Percentiles rank a stretch among this genome's conserved stretches.
Evolutionary conservation across 2,888 invertebrate genomes (phyloP).

Genomic region (Drosophila sordidapex): DNA sequence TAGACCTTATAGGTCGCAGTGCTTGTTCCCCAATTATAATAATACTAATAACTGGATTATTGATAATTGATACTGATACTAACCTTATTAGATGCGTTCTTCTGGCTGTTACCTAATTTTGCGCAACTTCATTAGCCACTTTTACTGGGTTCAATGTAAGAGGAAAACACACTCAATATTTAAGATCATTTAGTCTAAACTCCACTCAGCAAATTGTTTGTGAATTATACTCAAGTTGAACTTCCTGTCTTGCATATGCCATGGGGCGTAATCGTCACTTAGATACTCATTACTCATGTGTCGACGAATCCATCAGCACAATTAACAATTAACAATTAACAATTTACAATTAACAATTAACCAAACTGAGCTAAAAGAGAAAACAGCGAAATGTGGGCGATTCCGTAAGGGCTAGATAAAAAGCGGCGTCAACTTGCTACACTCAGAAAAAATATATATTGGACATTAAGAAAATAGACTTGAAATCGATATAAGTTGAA

Average conservation of each 20-base stretch:
- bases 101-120: background rate
- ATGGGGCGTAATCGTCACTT: slow-evolving; percentile 64
- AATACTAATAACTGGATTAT: background rate
- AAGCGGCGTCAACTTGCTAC: background rate
- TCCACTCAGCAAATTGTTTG: background rate
- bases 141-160: background rate
- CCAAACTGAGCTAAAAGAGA: slow-evolving; percentile 17
- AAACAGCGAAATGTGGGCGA: slow-evolving; percentile 22
- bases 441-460: background rate
- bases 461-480: too few species aligned
- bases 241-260: slow-evolving; percentile 4
- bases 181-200: background rate
- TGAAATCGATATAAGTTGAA: background rate
- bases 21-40: too few species aligned
- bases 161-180: background rate
- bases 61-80: background rate
- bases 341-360: slow-evolving; percentile 2
- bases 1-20: too few species aligned
- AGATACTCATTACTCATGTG: slow-evolving; percentile 73
- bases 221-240: background rate
- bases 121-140: background rate
- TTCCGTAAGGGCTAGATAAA: background rate
- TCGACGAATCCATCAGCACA: slow-evolving; percentile 65
- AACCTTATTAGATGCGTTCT: background rate
- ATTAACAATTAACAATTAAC: slow-evolving; percentile 12